Percentiles rank a stretch among this genome's conserved stretches.
Evolutionary conservation across 2,888 invertebrate genomes (phyloP).

Genomic region (Chrysolina oricalcia): DNA sequence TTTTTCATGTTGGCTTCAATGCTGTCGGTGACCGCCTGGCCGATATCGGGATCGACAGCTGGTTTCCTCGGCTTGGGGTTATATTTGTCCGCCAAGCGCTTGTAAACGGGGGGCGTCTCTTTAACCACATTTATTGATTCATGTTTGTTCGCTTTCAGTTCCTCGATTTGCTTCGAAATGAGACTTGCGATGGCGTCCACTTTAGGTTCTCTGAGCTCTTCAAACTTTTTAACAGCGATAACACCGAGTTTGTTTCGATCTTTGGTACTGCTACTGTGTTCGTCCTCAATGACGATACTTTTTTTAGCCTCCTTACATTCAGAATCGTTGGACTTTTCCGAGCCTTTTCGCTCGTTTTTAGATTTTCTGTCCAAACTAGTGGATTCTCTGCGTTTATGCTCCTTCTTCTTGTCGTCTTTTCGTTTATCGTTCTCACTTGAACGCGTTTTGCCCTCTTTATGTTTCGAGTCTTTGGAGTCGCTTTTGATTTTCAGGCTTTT

Average conservation of each 20-base stretch:
- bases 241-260: slow-evolving; percentile 57
- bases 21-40: slow-evolving; percentile 62
- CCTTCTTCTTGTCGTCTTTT: slow-evolving; percentile 39
- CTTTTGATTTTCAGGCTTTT: slow-evolving; percentile 33
- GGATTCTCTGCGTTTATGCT: slow-evolving; percentile 24
- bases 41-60: slow-evolving; percentile 59
- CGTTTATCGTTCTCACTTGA: slow-evolving; percentile 35
- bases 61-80: slow-evolving; percentile 70
- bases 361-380: slow-evolving; percentile 14
- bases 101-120: slow-evolving; percentile 46
- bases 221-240: not conserved
- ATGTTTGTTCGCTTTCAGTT: slow-evolving; percentile 15
- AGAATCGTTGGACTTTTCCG: slow-evolving; percentile 33
- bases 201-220: slow-evolving; percentile 2
- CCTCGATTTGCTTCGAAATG: slow-evolving; percentile 25
- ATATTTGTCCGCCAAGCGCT: slow-evolving; percentile 71
- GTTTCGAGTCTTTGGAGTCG: slow-evolving; percentile 26
- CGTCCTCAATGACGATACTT: slow-evolving; percentile 56
- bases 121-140: slow-evolving; percentile 23
- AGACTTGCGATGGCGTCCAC: slow-evolving; percentile 12
- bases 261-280: not conserved
- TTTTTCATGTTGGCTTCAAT: slow-evolving; percentile 60
- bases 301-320: slow-evolving; percentile 45
- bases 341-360: slow-evolving; percentile 6
- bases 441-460: slow-evolving; percentile 22